Evolutionary conservation across 2,888 invertebrate species (phyloP).

Genomic region (Alentia gelatinosa): DNA sequence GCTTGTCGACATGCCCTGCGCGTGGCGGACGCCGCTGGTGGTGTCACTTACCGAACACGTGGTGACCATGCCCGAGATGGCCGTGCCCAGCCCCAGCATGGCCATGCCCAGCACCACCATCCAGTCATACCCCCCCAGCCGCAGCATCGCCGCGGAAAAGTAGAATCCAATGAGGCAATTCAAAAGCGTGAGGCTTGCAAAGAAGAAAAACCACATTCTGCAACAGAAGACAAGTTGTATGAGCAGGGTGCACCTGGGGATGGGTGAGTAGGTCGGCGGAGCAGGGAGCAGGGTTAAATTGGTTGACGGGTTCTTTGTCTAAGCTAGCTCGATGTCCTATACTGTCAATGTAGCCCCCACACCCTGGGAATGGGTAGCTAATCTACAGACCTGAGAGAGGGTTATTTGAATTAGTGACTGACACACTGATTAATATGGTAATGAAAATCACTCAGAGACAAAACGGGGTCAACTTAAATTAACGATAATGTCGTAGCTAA

Average conservation of each 20-base stretch:
- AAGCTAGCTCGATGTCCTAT: no score
- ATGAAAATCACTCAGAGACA: no score
- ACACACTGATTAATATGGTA: no score
- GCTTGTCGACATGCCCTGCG: neutral
- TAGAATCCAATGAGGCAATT: constrained; percentile 39
- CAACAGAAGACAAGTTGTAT: constrained; percentile 66
- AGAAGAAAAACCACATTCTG: constrained; percentile 95
- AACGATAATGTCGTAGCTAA: no score
- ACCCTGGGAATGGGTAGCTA: no score
- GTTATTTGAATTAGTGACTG: no score
- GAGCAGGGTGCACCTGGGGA: neutral
- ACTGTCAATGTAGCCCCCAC: no score
- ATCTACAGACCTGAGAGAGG: no score
- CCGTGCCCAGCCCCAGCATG: neutral
- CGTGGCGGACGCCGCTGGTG: neutral
- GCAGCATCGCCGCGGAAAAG: constrained; percentile 72
- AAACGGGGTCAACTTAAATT: no score
- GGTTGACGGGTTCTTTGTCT: neutral
- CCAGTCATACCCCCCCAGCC: constrained; percentile 73
- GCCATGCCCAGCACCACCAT: constrained; percentile 70
- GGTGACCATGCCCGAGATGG: constrained; percentile 22
- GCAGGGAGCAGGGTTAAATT: neutral
- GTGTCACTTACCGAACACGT: constrained; percentile 33
- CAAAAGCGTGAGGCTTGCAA: constrained; percentile 81
- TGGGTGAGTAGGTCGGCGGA: neutral